Evolutionary conservation across 2,888 invertebrate genomes (phyloP).

Genomic region (Podotricha telesiphe): DNA sequence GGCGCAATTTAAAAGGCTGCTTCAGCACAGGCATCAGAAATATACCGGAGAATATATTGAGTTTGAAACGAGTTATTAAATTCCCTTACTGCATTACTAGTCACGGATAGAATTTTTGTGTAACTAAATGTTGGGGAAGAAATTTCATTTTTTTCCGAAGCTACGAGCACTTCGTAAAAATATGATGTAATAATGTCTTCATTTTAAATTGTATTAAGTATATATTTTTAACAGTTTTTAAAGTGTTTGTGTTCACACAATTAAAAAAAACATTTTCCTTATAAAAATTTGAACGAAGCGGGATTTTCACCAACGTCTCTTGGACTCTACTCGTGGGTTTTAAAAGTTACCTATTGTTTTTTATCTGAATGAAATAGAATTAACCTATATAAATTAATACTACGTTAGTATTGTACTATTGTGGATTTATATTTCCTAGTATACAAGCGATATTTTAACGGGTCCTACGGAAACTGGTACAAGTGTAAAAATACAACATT

Average conservation of each 20-base stretch:
- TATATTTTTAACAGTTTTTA: too few species aligned
- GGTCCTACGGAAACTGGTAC: too few species aligned
- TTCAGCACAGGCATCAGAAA: conserved; percentile 19
- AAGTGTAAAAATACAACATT: too few species aligned
- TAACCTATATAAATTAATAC: too few species aligned
- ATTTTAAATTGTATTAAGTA: neutral
- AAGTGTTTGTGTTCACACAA: neutral
- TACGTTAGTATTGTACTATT: too few species aligned
- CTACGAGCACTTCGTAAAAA: neutral
- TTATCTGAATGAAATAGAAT: too few species aligned
- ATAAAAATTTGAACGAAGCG: too few species aligned
- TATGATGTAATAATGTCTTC: neutral
- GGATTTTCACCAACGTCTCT: too few species aligned
- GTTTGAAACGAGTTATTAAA: conserved; percentile 33
- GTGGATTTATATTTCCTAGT: too few species aligned
- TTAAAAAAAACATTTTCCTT: neutral
- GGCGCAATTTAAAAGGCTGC: conserved; percentile 24
- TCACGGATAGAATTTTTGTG: conserved; percentile 29
- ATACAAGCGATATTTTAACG: too few species aligned
- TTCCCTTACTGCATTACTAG: conserved; percentile 32
- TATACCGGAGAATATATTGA: conserved; percentile 31
- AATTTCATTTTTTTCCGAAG: neutral
- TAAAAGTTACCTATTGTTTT: too few species aligned
- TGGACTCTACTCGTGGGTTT: too few species aligned
- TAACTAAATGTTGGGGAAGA: conserved; percentile 16